Conservation (phyloP, 2,888 invertebrate genomes). For the Drosophila prostipennis region DNA sequence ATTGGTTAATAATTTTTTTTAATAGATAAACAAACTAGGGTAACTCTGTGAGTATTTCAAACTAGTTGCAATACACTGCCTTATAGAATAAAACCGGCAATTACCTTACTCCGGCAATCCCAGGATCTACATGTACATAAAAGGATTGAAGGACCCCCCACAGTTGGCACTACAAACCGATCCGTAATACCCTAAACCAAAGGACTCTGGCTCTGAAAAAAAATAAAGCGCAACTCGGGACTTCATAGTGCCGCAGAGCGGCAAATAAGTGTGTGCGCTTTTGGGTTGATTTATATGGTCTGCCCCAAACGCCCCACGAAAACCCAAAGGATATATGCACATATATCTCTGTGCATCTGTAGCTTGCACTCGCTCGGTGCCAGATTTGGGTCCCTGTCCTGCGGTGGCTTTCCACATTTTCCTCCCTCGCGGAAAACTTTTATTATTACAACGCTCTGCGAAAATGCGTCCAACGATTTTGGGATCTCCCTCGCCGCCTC, state of each 20-base stretch:
- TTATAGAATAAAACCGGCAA: not conserved
- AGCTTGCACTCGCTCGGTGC: conserved; percentile 31
- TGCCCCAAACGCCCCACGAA: conserved; percentile 11
- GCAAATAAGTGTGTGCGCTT: conserved; percentile 59
- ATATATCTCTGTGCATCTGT: conserved; percentile 43
- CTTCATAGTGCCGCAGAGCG: conserved; percentile 52
- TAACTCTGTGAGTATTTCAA: no score
- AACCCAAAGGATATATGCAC: conserved; percentile 38
- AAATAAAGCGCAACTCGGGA: conserved; percentile 29
- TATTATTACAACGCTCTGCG: conserved; percentile 67
- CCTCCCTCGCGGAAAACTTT: conserved; percentile 60
- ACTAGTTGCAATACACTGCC: not conserved
- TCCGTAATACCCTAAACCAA: conserved; percentile 19
- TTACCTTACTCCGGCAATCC: conserved; percentile 3
- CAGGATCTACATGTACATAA: conserved; percentile 7
- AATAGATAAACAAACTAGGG: no score
- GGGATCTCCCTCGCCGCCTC: conserved; percentile 37
- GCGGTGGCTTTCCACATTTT: conserved; percentile 7
- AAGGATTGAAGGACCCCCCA: not conserved
- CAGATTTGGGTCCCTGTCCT: conserved; percentile 33
- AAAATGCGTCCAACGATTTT: conserved; percentile 73
- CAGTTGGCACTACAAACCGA: conserved; percentile 5
- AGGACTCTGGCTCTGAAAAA: not conserved
- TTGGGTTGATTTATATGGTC: conserved; percentile 66
- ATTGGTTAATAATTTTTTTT: no score